Evolutionary conservation across 2,113 vertebrate species (phyloP).

Genomic region (Notothenia rossii): DNA sequence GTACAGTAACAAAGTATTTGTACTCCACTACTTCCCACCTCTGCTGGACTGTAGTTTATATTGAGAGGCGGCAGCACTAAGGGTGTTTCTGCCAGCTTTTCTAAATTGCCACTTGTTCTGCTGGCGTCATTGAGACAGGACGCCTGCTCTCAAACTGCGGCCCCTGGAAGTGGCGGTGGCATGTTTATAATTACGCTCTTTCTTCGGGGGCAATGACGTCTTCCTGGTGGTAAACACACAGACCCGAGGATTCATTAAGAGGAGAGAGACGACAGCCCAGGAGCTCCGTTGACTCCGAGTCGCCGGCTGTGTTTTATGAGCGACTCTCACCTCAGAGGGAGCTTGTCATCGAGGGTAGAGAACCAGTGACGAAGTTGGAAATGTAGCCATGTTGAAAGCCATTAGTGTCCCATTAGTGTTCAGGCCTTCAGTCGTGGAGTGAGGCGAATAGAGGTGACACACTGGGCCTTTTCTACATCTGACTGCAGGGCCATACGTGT

Average conservation of each 20-base stretch:
- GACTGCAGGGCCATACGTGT: not conserved
- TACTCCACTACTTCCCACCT: no score
- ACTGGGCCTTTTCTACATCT: constrained; percentile 5
- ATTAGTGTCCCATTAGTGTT: constrained; percentile 62
- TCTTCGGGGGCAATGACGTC: constrained; percentile 63
- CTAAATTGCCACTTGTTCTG: constrained; percentile 76
- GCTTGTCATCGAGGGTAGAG: constrained; percentile 14
- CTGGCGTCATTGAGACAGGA: constrained; percentile 56
- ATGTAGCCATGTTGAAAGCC: constrained; percentile 57
- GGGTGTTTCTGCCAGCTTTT: constrained; percentile 36
- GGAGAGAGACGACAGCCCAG: constrained; percentile 40
- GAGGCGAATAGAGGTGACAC: constrained; percentile 12
- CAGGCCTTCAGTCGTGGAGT: constrained; percentile 10
- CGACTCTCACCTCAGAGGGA: constrained; percentile 43
- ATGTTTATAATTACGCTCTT: constrained; percentile 70
- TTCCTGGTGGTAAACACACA: constrained; percentile 58
- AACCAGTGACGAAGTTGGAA: constrained; percentile 54
- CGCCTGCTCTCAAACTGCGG: constrained; percentile 51
- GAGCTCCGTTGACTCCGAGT: not conserved
- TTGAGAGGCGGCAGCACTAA: constrained; percentile 17
- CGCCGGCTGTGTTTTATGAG: constrained; percentile 59
- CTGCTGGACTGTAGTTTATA: constrained; percentile 24
- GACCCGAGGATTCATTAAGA: constrained; percentile 60
- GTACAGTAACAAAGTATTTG: no score
- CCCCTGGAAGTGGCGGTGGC: constrained; percentile 58